Conservation (phyloP, 2,113 vertebrate genomes). For the Chiloscyllium plagiosum region DNA sequence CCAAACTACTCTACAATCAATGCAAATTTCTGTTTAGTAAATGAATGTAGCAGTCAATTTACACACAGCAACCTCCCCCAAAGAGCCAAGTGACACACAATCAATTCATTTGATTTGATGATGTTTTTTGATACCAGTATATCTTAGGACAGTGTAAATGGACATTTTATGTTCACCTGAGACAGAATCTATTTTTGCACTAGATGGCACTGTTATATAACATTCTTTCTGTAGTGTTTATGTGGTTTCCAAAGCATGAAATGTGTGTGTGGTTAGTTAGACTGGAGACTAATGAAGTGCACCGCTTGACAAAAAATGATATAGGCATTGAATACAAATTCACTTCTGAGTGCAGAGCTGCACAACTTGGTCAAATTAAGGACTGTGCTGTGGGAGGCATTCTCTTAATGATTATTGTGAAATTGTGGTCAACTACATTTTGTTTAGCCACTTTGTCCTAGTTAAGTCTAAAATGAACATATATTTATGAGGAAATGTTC, state of each 20-base stretch:
- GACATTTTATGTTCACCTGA: neutral
- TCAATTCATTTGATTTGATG: neutral
- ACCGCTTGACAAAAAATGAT: neutral
- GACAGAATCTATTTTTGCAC: neutral
- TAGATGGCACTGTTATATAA: constrained; percentile 19
- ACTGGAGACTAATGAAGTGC: neutral
- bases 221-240: neutral
- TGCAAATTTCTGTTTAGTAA: neutral
- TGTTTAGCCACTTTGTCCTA: neutral
- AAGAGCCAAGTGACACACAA: neutral
- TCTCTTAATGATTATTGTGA: neutral
- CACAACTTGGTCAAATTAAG: neutral
- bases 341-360: neutral
- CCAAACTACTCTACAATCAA: neutral
- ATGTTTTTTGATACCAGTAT: neutral
- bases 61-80: neutral
- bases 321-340: neutral
- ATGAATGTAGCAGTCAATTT: neutral
- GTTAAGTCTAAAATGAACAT: neutral
- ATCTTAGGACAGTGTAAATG: neutral
- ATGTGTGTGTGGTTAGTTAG: neutral
- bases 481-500: neutral
- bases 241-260: neutral
- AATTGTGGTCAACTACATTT: constrained; percentile 18
- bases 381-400: neutral